Evolutionary conservation across 1,140 invertebrate species (phyloP).

Genomic region (Ceratina australensis): DNA sequence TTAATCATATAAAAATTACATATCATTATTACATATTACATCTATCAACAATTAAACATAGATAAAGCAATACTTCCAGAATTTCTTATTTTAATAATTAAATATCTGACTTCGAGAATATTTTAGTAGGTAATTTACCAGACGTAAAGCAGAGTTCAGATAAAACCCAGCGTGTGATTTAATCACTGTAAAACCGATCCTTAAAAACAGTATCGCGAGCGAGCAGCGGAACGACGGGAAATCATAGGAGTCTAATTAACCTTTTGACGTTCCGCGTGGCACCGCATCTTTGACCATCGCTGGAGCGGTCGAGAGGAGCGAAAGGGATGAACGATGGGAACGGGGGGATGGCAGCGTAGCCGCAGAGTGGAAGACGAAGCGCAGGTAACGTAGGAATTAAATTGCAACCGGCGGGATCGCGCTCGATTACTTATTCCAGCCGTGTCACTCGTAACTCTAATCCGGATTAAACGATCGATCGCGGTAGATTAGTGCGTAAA

Average conservation of each 20-base stretch:
- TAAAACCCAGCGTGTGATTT: neutral
- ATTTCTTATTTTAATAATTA: too few relatives aligned
- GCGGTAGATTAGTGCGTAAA: conserved; percentile 63
- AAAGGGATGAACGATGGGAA: neutral
- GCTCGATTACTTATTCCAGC: conserved; percentile 63
- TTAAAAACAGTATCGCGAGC: neutral
- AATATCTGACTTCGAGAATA: too few relatives aligned
- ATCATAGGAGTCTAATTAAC: conserved; percentile 55
- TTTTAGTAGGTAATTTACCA: too few relatives aligned
- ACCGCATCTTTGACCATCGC: neutral
- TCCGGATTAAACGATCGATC: conserved; percentile 68
- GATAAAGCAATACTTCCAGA: too few relatives aligned
- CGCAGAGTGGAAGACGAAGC: conserved; percentile 46
- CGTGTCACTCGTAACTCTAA: conserved; percentile 65
- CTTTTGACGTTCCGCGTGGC: conserved; percentile 44
- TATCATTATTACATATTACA: neutral
- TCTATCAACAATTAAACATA: neutral
- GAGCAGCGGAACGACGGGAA: neutral
- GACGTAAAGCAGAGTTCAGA: neutral
- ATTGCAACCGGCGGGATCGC: conserved; percentile 53
- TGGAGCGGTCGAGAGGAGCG: neutral
- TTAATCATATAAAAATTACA: neutral
- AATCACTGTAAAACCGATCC: conserved; percentile 3
- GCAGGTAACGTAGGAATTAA: conserved; percentile 60
- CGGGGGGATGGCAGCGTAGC: neutral